These are phyloP conservation scores for Gymnobelideus leadbeateri DNA, from an alignment of 2,113 vertebrate genomes.

Conservation along the genomic window DNA sequence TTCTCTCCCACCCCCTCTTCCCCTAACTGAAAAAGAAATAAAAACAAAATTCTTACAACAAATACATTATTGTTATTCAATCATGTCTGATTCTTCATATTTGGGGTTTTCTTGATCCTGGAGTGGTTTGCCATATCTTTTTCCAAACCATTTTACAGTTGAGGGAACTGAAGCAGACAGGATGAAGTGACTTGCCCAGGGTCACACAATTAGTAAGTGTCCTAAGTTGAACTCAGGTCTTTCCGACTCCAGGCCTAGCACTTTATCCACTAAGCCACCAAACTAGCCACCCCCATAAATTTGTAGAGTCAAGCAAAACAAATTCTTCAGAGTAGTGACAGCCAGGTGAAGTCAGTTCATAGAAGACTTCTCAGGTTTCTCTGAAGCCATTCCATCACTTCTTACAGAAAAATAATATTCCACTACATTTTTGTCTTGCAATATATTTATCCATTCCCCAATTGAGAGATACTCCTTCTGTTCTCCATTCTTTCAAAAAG, in stretches of 20 bases:
- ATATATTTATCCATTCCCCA: background rate
- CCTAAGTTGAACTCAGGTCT: background rate
- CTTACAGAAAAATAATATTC: background rate
- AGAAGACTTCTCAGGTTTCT: background rate
- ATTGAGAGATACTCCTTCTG: background rate
- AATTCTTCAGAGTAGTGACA: background rate
- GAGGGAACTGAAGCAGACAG: background rate
- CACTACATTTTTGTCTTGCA: background rate
- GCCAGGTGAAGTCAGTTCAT: background rate
- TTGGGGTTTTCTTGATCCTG: background rate
- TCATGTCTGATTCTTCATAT: background rate
- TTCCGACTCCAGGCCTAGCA: background rate
- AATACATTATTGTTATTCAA: background rate
- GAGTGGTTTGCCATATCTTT: background rate
- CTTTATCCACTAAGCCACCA: too few species aligned
- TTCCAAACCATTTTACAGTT: background rate
- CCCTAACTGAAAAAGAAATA: background rate
- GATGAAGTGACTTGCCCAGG: background rate
- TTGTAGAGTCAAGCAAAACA: background rate
- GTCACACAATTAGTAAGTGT: background rate
- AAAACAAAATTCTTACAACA: background rate
- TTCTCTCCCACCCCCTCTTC: background rate
- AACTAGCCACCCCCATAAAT: background rate
- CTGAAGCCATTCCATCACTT: background rate
- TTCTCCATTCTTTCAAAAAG: background rate